Evolutionary conservation across 2,113 vertebrate genomes (phyloP).

Genomic region (Propithecus coquereli): DNA sequence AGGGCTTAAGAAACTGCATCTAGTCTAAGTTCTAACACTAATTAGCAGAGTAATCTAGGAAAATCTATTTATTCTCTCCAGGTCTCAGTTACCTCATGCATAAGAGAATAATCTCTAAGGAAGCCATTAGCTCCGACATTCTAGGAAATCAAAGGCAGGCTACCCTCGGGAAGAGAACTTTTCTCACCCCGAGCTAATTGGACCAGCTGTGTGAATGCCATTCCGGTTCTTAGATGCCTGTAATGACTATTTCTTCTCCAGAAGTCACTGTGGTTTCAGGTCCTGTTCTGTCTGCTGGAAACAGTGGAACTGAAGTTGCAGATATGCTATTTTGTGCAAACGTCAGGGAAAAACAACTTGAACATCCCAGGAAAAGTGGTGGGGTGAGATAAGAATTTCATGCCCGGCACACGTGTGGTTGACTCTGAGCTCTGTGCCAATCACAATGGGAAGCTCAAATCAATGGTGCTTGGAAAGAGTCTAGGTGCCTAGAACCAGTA

Average conservation of each 20-base stretch:
- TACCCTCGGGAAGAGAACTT: slow-evolving; percentile 23
- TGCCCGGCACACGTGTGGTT: not conserved
- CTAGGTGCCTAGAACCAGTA: not conserved
- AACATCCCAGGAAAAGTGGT: not conserved
- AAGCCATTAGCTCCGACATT: slow-evolving; percentile 50
- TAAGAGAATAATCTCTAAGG: slow-evolving; percentile 29
- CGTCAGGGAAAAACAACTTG: not conserved
- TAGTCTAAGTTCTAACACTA: slow-evolving; percentile 20
- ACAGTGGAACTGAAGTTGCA: not conserved
- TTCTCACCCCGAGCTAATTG: slow-evolving; percentile 41
- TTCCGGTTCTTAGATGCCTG: not conserved
- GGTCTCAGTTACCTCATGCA: slow-evolving; percentile 18
- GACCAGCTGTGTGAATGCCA: not conserved
- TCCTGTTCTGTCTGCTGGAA: not conserved
- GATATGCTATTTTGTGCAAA: not conserved
- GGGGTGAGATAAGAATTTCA: slow-evolving; percentile 8
- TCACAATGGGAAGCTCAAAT: not conserved
- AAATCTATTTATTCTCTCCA: slow-evolving; percentile 42
- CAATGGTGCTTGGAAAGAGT: not conserved
- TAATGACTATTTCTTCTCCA: slow-evolving; percentile 6
- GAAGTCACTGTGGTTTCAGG: slow-evolving; percentile 5
- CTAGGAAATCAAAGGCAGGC: slow-evolving; percentile 45
- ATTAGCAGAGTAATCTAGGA: slow-evolving; percentile 47
- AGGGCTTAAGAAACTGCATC: slow-evolving; percentile 21
- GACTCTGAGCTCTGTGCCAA: not conserved